Conservation (phyloP, 2,113 vertebrate genomes). For the Ahaetulla prasina region DNA sequence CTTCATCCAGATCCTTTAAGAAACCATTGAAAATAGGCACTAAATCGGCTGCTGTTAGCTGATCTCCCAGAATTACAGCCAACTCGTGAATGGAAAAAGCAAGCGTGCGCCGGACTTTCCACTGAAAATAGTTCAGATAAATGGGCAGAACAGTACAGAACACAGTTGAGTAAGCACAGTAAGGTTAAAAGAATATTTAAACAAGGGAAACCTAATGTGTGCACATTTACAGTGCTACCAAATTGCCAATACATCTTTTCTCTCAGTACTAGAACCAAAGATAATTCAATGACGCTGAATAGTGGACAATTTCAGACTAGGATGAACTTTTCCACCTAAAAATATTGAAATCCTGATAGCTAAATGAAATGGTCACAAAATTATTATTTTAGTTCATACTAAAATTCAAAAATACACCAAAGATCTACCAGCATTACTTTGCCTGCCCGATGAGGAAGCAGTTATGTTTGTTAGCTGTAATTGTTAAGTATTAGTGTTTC, state of each 20-base stretch:
- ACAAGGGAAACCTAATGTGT: neutral
- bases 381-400: neutral
- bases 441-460: neutral
- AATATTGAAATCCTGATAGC: neutral
- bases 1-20: slow-evolving; percentile 77
- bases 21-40: slow-evolving; percentile 76
- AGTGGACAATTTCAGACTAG: neutral
- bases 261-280: neutral
- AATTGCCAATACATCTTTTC: neutral
- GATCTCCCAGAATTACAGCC: slow-evolving; percentile 72
- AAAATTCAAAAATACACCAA: neutral
- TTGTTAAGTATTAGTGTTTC: neutral
- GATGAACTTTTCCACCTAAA: neutral
- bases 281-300: neutral
- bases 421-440: neutral
- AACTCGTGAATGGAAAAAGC: slow-evolving; percentile 74
- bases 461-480: neutral
- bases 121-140: slow-evolving; percentile 51
- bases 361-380: neutral
- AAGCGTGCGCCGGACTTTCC: slow-evolving; percentile 69
- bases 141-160: neutral
- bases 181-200: neutral
- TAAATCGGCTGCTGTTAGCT: slow-evolving; percentile 70
- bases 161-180: neutral
- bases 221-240: neutral